Evolutionary conservation across 2,797 vertebrate species (phyloP), one percentile per base, ranked within the genome.

Genomic region (Chelmon rostratus): DNA sequence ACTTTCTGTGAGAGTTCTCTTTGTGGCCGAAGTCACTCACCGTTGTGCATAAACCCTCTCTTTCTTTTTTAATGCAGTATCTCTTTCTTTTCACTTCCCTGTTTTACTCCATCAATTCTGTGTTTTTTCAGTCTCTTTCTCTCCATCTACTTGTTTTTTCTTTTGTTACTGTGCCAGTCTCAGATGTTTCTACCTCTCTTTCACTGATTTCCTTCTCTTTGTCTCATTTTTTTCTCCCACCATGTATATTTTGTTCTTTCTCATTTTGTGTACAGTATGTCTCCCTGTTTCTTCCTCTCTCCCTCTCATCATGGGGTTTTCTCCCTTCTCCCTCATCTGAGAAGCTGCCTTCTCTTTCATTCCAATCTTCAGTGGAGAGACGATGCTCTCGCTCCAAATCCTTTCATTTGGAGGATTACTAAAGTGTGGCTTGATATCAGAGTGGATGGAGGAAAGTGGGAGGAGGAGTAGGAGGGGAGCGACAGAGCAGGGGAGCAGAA

Each of bases 361-460:
- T 90, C 83, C 88, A 83, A 89, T 93, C 85, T 93, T 92, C 91
- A 92, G 89, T 87, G 78, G 81, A 81, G 90, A 91, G 90, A 93
- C 71, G 90, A 90, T 85, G 83, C 91, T 91, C 92, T 88, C 83
- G 70, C 89, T 90, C 90, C 91, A 94, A 94, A 93, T 91, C 91
- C 88, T 93, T 94, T 93, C 89, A 93, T 94, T 93, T 91, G 85
- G 89, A 91, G 93, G 88, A 94, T 93, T 93, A 93, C 90, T 91
- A 93, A 93, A 94, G 87, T 92, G 91, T 93, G 88, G 84, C 91
- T 93, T 92, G 90, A 94, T 94, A 92, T 93, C 91, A 89, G 86
- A 90, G 88, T 82, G 76, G 83, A 84, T 84, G 73, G 75, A 83
- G 81, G 68, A 80, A 59, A 42, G 42, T 71, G 44, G 66, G 65